These are phyloP conservation scores for Nebria brevicollis DNA, from an alignment of 2,888 invertebrate species.

Conservation along the genomic window DNA sequence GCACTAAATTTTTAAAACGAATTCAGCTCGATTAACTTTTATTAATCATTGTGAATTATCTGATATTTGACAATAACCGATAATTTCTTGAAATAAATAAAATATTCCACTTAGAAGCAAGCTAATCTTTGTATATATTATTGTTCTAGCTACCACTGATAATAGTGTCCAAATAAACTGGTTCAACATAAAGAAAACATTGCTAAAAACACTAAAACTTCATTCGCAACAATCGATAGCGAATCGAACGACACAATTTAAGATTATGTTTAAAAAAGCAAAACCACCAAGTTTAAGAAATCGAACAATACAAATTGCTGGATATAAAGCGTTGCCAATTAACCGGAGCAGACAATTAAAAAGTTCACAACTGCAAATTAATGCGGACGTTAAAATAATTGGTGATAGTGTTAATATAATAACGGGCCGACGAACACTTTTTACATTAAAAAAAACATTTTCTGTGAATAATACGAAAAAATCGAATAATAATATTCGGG, in stretches of 20 bases:
- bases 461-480: constrained; percentile 22
- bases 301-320: constrained; percentile 9
- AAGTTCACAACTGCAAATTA: background rate
- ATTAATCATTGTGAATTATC: too few relatives aligned
- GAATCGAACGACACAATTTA: constrained; percentile 25
- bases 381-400: constrained; percentile 5
- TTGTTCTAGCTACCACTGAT: background rate
- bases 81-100: too few relatives aligned
- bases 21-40: too few relatives aligned
- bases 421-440: constrained; percentile 42
- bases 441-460: constrained; percentile 33
- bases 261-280: constrained; percentile 29
- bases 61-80: too few relatives aligned
- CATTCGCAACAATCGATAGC: constrained; percentile 34
- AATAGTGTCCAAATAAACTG: constrained; percentile 21
- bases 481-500: constrained; percentile 28
- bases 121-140: background rate
- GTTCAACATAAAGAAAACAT: constrained; percentile 34
- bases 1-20: too few relatives aligned
- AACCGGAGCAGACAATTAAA: background rate
- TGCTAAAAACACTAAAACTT: constrained; percentile 37
- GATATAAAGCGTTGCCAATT: constrained; percentile 30
- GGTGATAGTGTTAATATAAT: constrained; percentile 33
- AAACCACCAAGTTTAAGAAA: constrained; percentile 18
- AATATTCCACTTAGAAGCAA: too few relatives aligned